Evolutionary conservation across 2,888 invertebrate genomes (phyloP), one percentile per base, ranked within the genome.

Genomic region (Tridacna gigas): DNA sequence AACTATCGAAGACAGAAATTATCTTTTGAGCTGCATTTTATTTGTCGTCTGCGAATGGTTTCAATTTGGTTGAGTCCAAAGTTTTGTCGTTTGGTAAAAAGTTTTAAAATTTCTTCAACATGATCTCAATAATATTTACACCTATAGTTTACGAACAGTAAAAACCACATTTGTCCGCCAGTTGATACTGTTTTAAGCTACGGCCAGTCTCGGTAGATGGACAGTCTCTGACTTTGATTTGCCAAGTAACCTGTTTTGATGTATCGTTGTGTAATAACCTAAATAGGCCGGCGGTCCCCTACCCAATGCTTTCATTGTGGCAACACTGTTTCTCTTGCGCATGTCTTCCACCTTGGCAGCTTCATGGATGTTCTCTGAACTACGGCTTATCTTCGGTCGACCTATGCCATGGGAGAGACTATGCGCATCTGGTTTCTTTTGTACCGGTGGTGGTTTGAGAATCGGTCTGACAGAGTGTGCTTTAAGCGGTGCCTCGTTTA

Each of bases 201-300:
- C 82, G 3, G 77, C 47, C 9, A 85, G 66, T 79, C 80, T 84
- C 7, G 87, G 87, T 11, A 87, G 74, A 67, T 83, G 84, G 20
- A 79, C 22, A 25, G 77, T 47, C 4, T 82, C 82, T 13, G 60
- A 56, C 63, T 77, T 80, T 13, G 80, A n/a, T 37, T 67, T 71
- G 5, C 60, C 78, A 18, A 73, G 60, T 5, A 88, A 4, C 26
- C 79, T 74, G 69, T 82, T 84, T 18, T 88, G 86, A 28, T 88
- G 84, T 48, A 88, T 88, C 20, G 83, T 77, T 18, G 84, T 77
- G 73, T 88, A 88, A 71, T 88, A 88, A 2, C 88, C 88, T 26
- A 88, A 78, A 60, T 88, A 88, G 13, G 88, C 80, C 7, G 88
- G 88, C 1, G 88, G 88, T 18, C 87, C 87, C 25, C 88, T 26